These are phyloP conservation scores for Upupa epops DNA, from an alignment of 2,113 vertebrate genomes.

Conservation along the genomic window DNA sequence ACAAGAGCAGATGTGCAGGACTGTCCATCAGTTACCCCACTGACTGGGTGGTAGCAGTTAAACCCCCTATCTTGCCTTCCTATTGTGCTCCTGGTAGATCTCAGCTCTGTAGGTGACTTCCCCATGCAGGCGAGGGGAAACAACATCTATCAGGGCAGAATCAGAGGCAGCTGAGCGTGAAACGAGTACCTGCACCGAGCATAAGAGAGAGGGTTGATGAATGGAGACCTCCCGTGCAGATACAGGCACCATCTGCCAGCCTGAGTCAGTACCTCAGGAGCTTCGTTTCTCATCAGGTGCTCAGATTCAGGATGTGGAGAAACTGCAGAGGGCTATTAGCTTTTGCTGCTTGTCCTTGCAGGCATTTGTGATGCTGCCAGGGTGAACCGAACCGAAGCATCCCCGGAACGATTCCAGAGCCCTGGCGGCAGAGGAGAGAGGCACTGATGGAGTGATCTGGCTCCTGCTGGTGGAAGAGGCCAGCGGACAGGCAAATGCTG, in stretches of 20 bases:
- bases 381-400: rapidly evolving
- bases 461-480: neutral
- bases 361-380: rapidly evolving
- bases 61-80: neutral
- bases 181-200: neutral
- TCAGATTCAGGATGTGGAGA: neutral
- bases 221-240: neutral
- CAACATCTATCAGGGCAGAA: neutral
- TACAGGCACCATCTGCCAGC: neutral
- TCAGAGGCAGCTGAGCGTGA: neutral
- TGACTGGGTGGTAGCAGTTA: neutral
- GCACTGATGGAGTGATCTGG: rapidly evolving
- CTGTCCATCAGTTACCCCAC: neutral
- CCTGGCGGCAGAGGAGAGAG: too few species aligned
- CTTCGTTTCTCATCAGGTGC: neutral
- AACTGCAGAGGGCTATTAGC: neutral
- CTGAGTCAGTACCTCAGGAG: neutral
- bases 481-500: neutral
- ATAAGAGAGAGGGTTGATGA: rapidly evolving
- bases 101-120: neutral
- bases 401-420: neutral
- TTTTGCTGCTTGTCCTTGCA: neutral
- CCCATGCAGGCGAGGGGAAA: neutral
- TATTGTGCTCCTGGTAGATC: neutral
- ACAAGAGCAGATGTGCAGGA: neutral